phyloP scores from a whole-genome alignment of 64 coral and sea anemone genomes.

The Montipora foliosa region DNA sequence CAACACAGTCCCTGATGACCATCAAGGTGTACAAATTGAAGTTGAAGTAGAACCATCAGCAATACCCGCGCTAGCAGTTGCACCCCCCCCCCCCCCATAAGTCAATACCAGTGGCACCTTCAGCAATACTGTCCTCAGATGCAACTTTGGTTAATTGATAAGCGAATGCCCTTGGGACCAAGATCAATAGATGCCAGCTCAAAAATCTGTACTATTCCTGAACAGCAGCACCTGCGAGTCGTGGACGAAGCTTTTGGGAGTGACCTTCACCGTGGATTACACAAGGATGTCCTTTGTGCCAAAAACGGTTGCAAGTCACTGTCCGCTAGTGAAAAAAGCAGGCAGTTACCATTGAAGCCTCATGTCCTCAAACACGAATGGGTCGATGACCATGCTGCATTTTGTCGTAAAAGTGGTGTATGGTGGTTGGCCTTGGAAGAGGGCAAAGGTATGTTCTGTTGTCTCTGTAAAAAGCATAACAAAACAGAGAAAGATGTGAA shows the following conservation, averaged over 20 bases:
- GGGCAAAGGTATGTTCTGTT: conserved; percentile 28
- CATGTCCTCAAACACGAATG: conserved; percentile 33
- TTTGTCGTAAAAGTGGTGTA: conserved; percentile 3
- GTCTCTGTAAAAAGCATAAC: conserved; percentile 40
- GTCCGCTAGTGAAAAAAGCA: conserved; percentile 2
- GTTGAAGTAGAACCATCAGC: not conserved
- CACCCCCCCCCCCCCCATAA: not conserved
- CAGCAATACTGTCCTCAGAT: not conserved
- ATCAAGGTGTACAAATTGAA: not conserved
- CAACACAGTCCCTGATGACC: not conserved
- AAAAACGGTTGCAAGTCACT: not conserved
- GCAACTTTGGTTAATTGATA: no score
- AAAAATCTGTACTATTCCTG: not conserved
- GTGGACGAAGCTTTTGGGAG: conserved; percentile 4
- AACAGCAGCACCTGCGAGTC: not conserved
- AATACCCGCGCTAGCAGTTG: not conserved
- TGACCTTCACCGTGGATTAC: no score
- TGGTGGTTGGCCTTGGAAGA: conserved; percentile 24
- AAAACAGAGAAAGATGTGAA: not conserved
- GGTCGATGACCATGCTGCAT: conserved; percentile 13
- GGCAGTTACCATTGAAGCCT: not conserved
- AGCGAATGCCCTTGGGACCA: not conserved
- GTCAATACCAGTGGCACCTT: not conserved
- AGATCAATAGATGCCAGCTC: not conserved
- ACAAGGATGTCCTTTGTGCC: not conserved